Evolutionary conservation across 2,113 vertebrate genomes (phyloP).

Genomic region (Vulpes ferrilata): DNA sequence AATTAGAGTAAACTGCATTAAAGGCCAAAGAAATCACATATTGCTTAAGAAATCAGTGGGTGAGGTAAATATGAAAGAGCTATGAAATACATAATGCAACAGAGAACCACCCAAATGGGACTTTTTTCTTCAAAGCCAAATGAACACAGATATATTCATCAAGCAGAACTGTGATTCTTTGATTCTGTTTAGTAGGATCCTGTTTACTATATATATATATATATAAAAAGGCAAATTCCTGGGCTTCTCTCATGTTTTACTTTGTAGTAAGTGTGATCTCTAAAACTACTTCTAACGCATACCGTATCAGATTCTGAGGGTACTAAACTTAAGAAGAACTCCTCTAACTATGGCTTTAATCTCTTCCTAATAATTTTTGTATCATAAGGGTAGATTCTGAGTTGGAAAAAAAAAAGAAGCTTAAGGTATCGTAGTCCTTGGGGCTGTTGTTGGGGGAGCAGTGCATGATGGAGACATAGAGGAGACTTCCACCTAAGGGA

Average conservation of each 20-base stretch:
- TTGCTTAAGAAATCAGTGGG: neutral
- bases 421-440: neutral
- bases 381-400: neutral
- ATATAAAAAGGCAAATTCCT: neutral
- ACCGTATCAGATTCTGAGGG: neutral
- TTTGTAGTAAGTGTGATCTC: neutral
- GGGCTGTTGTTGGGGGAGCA: neutral
- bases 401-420: neutral
- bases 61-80: conserved; percentile 34
- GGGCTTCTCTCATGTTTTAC: neutral
- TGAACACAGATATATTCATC: neutral
- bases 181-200: neutral
- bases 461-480: neutral
- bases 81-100: neutral
- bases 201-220: neutral
- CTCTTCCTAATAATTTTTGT: neutral
- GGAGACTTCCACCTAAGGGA: neutral
- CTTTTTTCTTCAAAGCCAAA: conserved; percentile 25
- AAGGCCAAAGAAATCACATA: neutral
- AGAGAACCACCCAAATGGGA: neutral
- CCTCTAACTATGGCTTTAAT: neutral
- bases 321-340: neutral
- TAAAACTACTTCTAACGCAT: neutral
- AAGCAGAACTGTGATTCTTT: neutral
- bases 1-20: neutral